Base-by-base conservation (phyloP, 2,888 invertebrate genomes). In the Heliconius sara region DNA sequence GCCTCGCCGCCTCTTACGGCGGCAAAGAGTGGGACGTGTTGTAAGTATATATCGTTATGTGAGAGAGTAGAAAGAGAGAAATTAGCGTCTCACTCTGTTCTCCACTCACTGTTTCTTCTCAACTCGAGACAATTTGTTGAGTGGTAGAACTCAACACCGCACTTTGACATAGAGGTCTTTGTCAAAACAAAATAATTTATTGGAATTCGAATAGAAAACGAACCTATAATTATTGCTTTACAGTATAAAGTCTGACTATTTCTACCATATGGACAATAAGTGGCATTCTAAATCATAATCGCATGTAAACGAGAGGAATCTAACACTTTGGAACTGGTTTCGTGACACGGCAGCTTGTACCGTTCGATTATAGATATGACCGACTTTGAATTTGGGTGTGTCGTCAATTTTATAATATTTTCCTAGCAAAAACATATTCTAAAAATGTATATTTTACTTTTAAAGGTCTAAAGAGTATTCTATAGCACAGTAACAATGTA, bases 351-450 rank as follows among this genome's bases (percentile, higher is more conserved):
- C 57, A 60, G n/a, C 73, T 34, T 60, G 39, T 60, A 73, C 73
- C 73, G 73, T 73, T 60, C 39, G 73, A 60, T 73, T 73, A 73
- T 73, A 73, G 57, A 60, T 60, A 60, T 73, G 73, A 60, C 73
- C 73, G 73, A 73, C 60, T 60, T 73, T 39, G 60, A 60, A 34
- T 57, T 73, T 73, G n/a, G 60, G 60, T 57, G 73, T 60, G 60
- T 34, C 34, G 39, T 30, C 34, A 30, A 12, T 73, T 60, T 60
- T 34, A 19, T 47, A 16, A 70, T 27, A 43, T 25, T 7, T 47
- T 43, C 27, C 25, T 3, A 43, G 2, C 3, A 70, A 70, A 70
- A 43, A 25, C 12, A 16, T 43, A 16, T 43, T 25, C 1, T 16
- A 16, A n/a, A 70, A 70, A 43, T 16, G 9, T 2, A 13, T 63